Base-by-base conservation (phyloP, 2,888 invertebrate genomes). In the Cataglyphis cursor region DNA sequence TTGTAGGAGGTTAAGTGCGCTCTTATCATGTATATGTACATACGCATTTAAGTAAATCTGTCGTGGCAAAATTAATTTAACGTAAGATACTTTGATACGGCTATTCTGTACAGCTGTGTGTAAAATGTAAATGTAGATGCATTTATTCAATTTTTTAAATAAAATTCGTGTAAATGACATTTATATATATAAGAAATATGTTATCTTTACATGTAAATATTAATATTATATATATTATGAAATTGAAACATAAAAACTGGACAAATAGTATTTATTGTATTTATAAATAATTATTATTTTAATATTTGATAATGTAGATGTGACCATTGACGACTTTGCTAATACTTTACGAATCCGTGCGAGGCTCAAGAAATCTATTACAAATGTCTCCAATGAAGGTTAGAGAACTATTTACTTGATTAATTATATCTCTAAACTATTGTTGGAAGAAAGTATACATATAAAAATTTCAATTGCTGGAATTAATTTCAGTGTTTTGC, bases 251-350 rank as follows among this genome's bases (percentile, higher is more conserved):
- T 48, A 24, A 18, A 15, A 54, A 31, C 0, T 57, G 9, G 9
- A 38, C 5, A 54, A 35, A 35, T 21, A n/a, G 1, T 28, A 8
- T 51, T 51, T 51, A 51, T 2, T 21, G 9, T 51, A 3, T 6
- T 35, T 3, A 1, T 51, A 48, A 73, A 9, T 80, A 44, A 51
- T 62, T 38, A 6, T 21, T 44, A 24, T 76, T 21, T 38, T 51
- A 21, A 35, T 41, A 73, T 81, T 73, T 68, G 12, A 44, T 51
- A 59, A 62, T 95, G n/a, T 51, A 97, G 97, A 97, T 95, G 95
- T 97, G 84, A 97, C 97, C 15, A 94, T 97, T 92, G 96, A 96
- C 91, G 97, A 97, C 92, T 96, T 96, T 93, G 97, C 97, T 5
- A 96, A 97, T 94, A 96, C 96, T 41, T 88, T 94, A 62, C 91